Percentiles rank a stretch among this genome's conserved stretches.
Evolutionary conservation across 2,888 invertebrate genomes (phyloP).

Genomic region (Calliphora vomitoria): DNA sequence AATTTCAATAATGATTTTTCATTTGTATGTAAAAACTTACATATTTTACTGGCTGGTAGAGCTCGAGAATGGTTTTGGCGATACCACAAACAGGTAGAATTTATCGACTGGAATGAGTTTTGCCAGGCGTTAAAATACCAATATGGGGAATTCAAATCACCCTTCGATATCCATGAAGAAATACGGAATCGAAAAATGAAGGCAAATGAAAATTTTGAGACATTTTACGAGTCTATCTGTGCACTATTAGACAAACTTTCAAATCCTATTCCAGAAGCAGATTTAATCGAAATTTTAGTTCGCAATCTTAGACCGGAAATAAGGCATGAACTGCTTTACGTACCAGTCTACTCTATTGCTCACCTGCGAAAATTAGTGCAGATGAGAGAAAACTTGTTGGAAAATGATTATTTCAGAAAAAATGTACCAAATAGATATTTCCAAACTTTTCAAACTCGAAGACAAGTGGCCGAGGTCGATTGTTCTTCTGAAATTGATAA

Average conservation of each 20-base stretch:
- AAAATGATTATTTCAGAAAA: neutral
- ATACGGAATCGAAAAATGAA: constrained; percentile 3
- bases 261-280: neutral
- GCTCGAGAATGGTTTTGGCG: constrained; percentile 21
- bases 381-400: neutral
- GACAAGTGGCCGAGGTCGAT: neutral
- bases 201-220: neutral
- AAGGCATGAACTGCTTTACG: no score
- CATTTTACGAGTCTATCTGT: neutral
- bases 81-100: neutral
- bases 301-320: neutral
- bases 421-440: neutral
- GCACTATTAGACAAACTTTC: neutral
- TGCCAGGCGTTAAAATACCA: neutral
- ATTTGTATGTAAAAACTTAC: neutral
- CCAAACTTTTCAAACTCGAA: neutral
- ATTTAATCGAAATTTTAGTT: neutral
- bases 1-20: constrained; percentile 16
- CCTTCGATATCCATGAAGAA: constrained; percentile 4
- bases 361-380: no score
- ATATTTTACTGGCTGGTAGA: neutral
- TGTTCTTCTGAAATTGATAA: neutral
- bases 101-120: neutral
- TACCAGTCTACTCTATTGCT: no score
- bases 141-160: neutral